Conservation (phyloP, 1,140 invertebrate species). For the Nixonia krombeini region DNA sequence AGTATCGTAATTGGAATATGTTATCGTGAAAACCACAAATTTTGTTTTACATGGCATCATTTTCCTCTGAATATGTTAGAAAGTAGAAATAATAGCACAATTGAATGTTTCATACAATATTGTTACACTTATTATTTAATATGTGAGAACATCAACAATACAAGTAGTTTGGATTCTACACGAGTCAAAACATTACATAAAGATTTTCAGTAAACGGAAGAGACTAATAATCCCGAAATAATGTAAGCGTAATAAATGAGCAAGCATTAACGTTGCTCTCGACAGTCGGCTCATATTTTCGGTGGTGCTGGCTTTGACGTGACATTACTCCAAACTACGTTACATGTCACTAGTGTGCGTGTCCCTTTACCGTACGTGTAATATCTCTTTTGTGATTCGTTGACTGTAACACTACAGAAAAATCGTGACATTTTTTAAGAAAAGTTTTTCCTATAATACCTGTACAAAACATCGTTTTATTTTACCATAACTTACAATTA, state of each 20-base stretch:
- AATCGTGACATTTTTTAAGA: too few relatives aligned
- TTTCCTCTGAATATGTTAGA: too few relatives aligned
- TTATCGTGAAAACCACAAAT: too few relatives aligned
- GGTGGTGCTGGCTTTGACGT: constrained; percentile 70
- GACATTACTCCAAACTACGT: constrained; percentile 69
- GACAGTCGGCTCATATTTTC: constrained; percentile 70
- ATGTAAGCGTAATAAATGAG: constrained; percentile 70
- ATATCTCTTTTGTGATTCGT: constrained; percentile 24
- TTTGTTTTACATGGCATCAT: too few relatives aligned
- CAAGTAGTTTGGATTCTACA: constrained; percentile 41
- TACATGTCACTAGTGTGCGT: constrained; percentile 62
- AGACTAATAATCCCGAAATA: constrained; percentile 71
- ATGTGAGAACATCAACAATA: too few relatives aligned
- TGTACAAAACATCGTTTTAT: too few relatives aligned
- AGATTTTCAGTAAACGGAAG: constrained; percentile 55
- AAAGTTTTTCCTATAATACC: too few relatives aligned
- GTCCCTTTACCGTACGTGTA: constrained; percentile 15
- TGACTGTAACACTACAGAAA: constrained; percentile 12
- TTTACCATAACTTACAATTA: too few relatives aligned
- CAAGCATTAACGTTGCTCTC: constrained; percentile 66
- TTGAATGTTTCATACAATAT: too few relatives aligned
- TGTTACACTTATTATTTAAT: too few relatives aligned
- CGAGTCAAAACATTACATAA: constrained; percentile 58
- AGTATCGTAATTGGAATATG: too few relatives aligned
- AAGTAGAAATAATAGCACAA: too few relatives aligned